phyloP scores from a whole-genome alignment of 2,888 invertebrate genomes.

The Drosophila mercatorum region DNA sequence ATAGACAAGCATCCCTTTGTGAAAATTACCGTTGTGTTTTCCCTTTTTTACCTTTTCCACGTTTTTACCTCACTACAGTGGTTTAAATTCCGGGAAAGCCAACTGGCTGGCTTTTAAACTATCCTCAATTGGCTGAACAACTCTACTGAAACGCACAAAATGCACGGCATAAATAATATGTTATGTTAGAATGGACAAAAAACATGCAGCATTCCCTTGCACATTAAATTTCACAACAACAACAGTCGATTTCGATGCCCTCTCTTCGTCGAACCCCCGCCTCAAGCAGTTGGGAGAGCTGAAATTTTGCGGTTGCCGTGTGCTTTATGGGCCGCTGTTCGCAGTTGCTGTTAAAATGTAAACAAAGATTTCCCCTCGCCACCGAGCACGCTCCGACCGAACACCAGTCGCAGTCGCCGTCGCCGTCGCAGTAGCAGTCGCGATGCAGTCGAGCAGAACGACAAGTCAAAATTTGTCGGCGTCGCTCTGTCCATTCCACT shows the following conservation, averaged over 20 bases:
- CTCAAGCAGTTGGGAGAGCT: constrained; percentile 20
- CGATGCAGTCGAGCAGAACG: constrained; percentile 66
- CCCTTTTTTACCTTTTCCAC: not conserved
- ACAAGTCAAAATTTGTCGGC: constrained; percentile 70
- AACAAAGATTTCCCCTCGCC: constrained; percentile 32
- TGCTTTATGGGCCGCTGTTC: constrained; percentile 52
- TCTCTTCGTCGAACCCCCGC: constrained; percentile 9
- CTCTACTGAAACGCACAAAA: constrained; percentile 29
- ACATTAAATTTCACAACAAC: constrained; percentile 31
- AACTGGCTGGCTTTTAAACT: constrained; percentile 31
- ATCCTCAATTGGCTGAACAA: constrained; percentile 52
- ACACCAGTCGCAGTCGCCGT: constrained; percentile 9
- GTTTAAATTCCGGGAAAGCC: not conserved
- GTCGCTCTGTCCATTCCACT: constrained; percentile 48
- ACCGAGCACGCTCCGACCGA: not conserved
- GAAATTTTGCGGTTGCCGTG: constrained; percentile 62
- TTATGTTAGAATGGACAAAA: not conserved
- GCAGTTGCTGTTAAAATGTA: constrained; percentile 52
- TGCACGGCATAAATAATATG: constrained; percentile 4
- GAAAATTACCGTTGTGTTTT: constrained; percentile 26
- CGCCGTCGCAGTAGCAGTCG: constrained; percentile 5
- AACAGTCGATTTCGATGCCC: constrained; percentile 1
- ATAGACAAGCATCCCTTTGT: constrained; percentile 47
- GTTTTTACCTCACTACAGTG: not conserved
- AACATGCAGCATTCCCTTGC: constrained; percentile 60